phyloP scores from a whole-genome alignment of 2,797 vertebrate genomes.

The Notamacropus eugenii region DNA sequence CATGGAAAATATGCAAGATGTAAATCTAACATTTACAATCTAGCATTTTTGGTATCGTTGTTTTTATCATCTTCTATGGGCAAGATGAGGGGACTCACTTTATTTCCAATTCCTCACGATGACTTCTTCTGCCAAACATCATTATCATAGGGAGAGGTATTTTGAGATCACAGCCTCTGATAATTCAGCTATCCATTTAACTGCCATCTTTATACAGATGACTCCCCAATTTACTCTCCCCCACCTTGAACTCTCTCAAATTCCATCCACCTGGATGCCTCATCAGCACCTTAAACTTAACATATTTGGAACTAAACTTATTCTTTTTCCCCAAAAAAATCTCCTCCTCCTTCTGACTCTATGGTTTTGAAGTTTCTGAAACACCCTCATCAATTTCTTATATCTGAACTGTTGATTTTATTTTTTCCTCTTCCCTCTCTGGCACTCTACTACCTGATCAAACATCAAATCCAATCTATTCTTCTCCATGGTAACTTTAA shows the following conservation, averaged over 20 bases:
- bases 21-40: not conserved
- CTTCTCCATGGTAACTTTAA: not conserved
- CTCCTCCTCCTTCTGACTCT: not conserved
- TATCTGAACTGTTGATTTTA: not conserved
- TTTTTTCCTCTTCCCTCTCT: not conserved
- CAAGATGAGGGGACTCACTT: not conserved
- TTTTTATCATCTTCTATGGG: not conserved
- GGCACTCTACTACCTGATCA: not conserved
- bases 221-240: not conserved
- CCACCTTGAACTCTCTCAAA: not conserved
- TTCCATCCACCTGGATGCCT: not conserved
- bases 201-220: not conserved
- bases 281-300: not conserved
- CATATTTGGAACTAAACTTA: not conserved
- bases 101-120: not conserved
- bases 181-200: not conserved
- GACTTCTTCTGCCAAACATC: slow-evolving; percentile 38
- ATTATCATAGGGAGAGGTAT: slow-evolving; percentile 24
- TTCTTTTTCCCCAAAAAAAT: not conserved
- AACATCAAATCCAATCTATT: not conserved
- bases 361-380: not conserved
- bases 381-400: not conserved
- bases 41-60: not conserved
- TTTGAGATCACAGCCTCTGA: slow-evolving; percentile 1
- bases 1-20: slow-evolving; percentile 17